Conservation (phyloP, 2,797 vertebrate genomes). For the Pseudochirops cupreus region DNA sequence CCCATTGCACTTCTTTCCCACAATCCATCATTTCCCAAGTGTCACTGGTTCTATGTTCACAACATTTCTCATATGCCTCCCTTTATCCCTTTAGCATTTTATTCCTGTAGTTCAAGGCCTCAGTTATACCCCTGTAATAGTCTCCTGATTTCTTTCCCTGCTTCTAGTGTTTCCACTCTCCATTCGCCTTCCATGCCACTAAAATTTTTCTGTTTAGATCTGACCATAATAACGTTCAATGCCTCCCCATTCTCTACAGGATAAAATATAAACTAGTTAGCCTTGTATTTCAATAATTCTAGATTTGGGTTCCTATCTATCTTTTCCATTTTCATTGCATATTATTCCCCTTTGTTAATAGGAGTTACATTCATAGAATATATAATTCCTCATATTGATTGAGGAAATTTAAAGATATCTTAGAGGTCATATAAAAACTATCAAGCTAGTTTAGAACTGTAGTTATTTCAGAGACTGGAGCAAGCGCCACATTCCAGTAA, state of each 20-base stretch:
- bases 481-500: neutral
- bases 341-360: neutral
- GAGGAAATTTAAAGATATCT: neutral
- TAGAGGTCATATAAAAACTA: neutral
- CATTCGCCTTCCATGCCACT: neutral
- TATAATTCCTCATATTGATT: neutral
- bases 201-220: neutral
- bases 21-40: neutral
- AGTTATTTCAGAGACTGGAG: neutral
- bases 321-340: neutral
- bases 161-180: neutral
- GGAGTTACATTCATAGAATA: neutral
- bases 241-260: neutral
- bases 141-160: too few relatives aligned
- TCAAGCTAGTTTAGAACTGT: neutral
- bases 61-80: neutral
- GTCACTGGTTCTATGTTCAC: neutral
- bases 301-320: neutral
- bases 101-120: neutral
- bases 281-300: neutral
- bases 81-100: neutral
- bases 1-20: neutral
- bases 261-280: neutral
- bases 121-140: neutral
- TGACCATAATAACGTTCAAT: neutral